A percentile compares a stretch with the other conserved stretches of the same genome.
phyloP scores from a whole-genome alignment of 2,888 invertebrate genomes.

The Neoascia interrupta region DNA sequence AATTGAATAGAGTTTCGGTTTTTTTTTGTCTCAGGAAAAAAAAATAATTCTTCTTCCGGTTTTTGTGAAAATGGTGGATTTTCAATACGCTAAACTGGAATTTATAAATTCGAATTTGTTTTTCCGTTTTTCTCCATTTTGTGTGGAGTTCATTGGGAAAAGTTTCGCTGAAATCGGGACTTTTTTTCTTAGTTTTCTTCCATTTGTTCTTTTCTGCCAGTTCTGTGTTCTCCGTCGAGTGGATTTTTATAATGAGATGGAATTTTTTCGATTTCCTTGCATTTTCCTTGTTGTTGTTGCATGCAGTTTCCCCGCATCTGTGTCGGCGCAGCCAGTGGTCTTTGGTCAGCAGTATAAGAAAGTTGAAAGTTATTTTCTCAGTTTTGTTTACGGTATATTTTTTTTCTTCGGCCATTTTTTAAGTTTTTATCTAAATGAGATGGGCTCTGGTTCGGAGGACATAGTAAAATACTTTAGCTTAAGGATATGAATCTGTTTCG shows the following conservation, averaged over 20 bases:
- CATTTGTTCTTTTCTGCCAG: constrained; percentile 15
- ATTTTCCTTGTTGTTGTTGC: background rate
- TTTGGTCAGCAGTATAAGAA: constrained; percentile 30
- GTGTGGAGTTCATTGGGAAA: constrained; percentile 55
- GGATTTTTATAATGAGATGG: constrained; percentile 56
- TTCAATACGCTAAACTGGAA: constrained; percentile 47
- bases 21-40: background rate
- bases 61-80: constrained; percentile 41
- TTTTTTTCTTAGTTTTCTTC: constrained; percentile 1
- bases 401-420: background rate
- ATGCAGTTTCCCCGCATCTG: no score
- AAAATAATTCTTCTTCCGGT: constrained; percentile 19
- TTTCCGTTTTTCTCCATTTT: constrained; percentile 14
- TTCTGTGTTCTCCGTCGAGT: constrained; percentile 52
- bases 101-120: constrained; percentile 41
- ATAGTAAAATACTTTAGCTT: constrained; percentile 6
- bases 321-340: background rate
- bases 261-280: constrained; percentile 25
- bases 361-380: constrained; percentile 5
- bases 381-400: background rate
- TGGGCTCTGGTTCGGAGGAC: background rate
- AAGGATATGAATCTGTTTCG: constrained; percentile 13
- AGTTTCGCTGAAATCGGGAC: constrained; percentile 30
- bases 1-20: constrained; percentile 18
- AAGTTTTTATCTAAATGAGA: constrained; percentile 28